Evolutionary conservation across 2,888 invertebrate species (phyloP), one percentile per base, ranked within the genome.

Genomic region (Macaria liturata): DNA sequence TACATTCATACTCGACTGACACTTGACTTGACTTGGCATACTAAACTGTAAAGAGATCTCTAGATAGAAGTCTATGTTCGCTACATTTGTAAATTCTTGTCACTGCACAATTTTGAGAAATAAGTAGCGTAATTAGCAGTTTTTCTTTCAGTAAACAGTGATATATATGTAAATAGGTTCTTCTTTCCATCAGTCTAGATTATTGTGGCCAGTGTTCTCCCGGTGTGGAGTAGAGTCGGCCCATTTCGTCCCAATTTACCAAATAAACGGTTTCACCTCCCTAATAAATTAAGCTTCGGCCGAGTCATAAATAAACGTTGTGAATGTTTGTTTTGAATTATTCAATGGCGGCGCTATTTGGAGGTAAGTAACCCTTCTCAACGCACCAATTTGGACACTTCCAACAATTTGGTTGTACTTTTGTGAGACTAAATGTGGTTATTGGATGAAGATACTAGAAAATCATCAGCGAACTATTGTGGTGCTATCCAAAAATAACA

Each of bases 291-390:
- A 57, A 60, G 47, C 59, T 59, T 55, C 45, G 55, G 54, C 57
- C 46, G 51, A 58, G 45, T 59, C 59, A 61, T 63, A 63, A 67
- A 62, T 65, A 67, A 61, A 66, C 62, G 64, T 59, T 42, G 55
- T 37, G 50, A 59, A 62, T 65, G 64, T 60, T 62, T 62, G 64
- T 65, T 57, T 65, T 72, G 67, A 70, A 72, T 70, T 65, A 74
- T 71, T 70, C 66, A 72, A 68, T 64, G 61, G 54, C 59, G 57
- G 59, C 58, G 58, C 66, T 70, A 72, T 70, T 71, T 67, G 46
- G 62, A 57, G 59, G 68, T 63, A 66, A 66, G 62, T 57, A 61
- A 69, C 71, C 71, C 67, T 70, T 63, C 57, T 67, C 67, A 62
- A 60, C 59, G 65, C 61, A 58, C 65, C 54, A 46, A 50, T 56